A percentile compares a stretch with the other conserved stretches of the same genome.
Evolutionary conservation across 2,888 invertebrate genomes (phyloP).

Genomic region (Harpalus rufipes): DNA sequence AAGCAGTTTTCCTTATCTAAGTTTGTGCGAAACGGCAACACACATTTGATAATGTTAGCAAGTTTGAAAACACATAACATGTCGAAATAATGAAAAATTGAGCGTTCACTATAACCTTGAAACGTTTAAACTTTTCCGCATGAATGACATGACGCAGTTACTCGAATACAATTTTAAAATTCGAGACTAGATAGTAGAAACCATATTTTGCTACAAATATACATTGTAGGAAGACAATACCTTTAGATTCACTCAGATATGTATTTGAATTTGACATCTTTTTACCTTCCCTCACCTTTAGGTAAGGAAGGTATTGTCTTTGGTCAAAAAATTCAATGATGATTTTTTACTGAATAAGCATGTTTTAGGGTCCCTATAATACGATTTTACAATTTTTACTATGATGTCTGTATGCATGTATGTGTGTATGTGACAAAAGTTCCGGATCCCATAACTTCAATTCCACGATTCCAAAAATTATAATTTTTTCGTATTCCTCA

Average conservation of each 20-base stretch:
- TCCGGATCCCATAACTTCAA: no score
- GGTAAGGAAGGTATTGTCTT: no score
- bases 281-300: no score
- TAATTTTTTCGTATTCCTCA: no score
- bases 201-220: background rate
- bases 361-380: no score
- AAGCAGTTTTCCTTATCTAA: constrained; percentile 39
- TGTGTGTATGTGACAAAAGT: no score
- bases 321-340: no score
- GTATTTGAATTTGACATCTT: no score
- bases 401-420: no score
- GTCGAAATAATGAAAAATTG: constrained; percentile 51
- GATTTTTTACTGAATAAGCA: no score
- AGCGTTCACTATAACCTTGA: constrained; percentile 14
- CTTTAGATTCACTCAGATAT: background rate
- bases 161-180: constrained; percentile 23
- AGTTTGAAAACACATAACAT: constrained; percentile 22
- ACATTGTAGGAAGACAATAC: background rate
- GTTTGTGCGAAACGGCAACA: constrained; percentile 42
- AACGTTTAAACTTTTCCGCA: constrained; percentile 35
- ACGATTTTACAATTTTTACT: no score
- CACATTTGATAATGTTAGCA: constrained; percentile 51
- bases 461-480: no score
- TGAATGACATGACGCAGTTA: background rate
- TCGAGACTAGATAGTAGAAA: background rate